These are phyloP conservation scores for Muscicapa striata DNA, from an alignment of 2,797 vertebrate species.

Conservation along the genomic window DNA sequence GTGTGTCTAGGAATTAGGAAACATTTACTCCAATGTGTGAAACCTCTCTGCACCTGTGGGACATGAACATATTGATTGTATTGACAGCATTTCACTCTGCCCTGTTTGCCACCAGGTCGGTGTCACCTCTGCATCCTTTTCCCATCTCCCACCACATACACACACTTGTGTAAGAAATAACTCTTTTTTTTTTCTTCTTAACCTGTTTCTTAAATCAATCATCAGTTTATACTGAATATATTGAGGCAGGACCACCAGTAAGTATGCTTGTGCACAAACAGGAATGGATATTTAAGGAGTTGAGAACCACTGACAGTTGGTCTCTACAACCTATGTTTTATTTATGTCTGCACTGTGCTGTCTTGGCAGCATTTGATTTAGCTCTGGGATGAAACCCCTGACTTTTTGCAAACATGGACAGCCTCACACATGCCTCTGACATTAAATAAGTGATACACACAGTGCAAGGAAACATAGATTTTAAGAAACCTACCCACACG, in stretches of 20 bases:
- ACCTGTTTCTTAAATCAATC: background rate
- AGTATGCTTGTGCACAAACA: background rate
- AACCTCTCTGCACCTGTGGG: background rate
- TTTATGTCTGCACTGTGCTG: conserved; percentile 13
- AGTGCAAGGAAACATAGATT: background rate
- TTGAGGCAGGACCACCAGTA: background rate
- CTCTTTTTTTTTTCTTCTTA: background rate
- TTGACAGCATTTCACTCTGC: background rate
- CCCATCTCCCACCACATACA: background rate
- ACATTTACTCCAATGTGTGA: background rate
- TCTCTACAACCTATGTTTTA: conserved; percentile 17
- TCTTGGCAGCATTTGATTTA: conserved; percentile 11
- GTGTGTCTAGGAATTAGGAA: background rate
- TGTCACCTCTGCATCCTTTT: background rate
- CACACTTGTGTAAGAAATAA: background rate
- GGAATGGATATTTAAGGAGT: background rate
- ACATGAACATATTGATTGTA: background rate
- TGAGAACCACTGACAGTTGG: background rate
- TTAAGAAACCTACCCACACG: background rate
- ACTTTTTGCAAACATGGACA: background rate
- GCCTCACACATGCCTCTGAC: background rate
- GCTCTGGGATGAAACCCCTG: conserved; percentile 1
- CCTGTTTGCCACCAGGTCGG: rapidly evolving
- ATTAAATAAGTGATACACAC: background rate
- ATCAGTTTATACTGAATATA: background rate